phyloP scores from a whole-genome alignment of 2,797 vertebrate species.

The Paguma larvata region DNA sequence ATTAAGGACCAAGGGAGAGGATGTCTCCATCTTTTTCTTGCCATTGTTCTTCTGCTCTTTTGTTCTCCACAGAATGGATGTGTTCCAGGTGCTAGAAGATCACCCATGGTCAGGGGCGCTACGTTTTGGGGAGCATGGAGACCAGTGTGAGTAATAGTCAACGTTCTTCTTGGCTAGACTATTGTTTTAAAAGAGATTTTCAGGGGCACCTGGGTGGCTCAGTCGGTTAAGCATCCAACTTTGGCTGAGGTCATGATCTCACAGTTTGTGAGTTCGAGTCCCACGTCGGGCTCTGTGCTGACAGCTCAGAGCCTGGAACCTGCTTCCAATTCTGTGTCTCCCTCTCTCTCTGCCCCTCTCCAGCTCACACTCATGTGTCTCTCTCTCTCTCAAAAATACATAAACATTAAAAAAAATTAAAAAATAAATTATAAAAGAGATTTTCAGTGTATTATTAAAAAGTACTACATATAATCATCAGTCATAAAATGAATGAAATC shows the following conservation, averaged over 20 bases:
- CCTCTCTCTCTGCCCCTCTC: no score
- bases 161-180: neutral
- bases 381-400: no score
- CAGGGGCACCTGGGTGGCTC: no score
- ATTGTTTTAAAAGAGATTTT: neutral
- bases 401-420: no score
- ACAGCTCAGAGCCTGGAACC: no score
- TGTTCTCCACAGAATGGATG: neutral
- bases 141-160: neutral
- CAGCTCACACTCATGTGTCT: no score
- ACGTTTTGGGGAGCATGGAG: neutral
- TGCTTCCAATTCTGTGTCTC: no score
- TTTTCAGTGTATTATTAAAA: neutral
- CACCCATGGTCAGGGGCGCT: no score
- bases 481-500: neutral
- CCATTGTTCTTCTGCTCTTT: neutral
- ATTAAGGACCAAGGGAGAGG: neutral
- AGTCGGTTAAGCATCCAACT: no score
- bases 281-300: no score
- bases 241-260: no score
- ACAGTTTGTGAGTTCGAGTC: no score
- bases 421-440: neutral
- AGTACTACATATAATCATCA: neutral
- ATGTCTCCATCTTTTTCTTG: neutral
- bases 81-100: accelerated